Conservation (phyloP, 2,888 invertebrate genomes). For the Eupithecia subumbrata region DNA sequence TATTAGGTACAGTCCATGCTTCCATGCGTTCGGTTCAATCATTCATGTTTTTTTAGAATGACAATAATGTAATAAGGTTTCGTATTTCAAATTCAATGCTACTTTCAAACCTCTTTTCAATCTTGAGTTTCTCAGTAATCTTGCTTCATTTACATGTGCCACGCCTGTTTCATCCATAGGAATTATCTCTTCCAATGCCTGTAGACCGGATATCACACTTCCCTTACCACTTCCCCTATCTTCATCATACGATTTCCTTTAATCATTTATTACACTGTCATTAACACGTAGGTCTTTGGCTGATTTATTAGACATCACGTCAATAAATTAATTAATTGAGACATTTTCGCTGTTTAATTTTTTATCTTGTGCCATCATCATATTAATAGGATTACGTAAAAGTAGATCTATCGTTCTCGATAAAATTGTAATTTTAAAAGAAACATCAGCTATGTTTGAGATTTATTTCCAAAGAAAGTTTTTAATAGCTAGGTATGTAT, state of each 20-base stretch:
- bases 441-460: constrained; percentile 29
- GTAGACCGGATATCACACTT: constrained; percentile 1
- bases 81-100: constrained; percentile 57
- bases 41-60: constrained; percentile 21
- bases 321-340: background rate
- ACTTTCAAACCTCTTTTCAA: constrained; percentile 48
- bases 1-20: background rate
- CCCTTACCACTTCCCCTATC: background rate
- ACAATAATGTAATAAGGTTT: constrained; percentile 56
- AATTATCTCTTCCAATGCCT: background rate
- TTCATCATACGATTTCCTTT: background rate
- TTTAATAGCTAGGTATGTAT: constrained; percentile 2
- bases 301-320: constrained; percentile 7
- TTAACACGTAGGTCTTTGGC: background rate
- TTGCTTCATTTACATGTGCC: constrained; percentile 5
- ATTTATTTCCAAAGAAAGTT: constrained; percentile 48
- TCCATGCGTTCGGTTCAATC: background rate
- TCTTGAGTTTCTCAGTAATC: constrained; percentile 15
- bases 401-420: constrained; percentile 27
- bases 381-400: constrained; percentile 44
- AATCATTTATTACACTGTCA: constrained; percentile 8
- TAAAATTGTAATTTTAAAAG: background rate
- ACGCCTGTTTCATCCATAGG: background rate
- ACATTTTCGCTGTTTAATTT: background rate
- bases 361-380: constrained; percentile 21